Conservation (phyloP, 2,797 vertebrate species). For the Oreortyx pictus region DNA sequence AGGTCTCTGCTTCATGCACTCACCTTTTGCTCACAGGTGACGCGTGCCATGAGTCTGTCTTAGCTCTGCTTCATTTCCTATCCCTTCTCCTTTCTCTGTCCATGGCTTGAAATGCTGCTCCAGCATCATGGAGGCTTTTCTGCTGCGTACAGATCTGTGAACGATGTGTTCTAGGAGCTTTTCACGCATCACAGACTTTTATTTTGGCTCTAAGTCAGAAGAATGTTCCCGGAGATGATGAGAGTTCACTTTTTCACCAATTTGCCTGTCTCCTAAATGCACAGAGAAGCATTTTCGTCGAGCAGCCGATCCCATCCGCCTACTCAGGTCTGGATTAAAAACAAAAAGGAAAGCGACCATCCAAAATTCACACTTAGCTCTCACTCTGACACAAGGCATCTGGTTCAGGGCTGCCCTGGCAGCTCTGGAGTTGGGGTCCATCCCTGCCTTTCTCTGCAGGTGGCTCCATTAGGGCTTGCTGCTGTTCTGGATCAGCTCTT, state of each 20-base stretch:
- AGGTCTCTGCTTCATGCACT: neutral
- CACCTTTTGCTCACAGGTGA: neutral
- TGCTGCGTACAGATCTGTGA: neutral
- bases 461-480: neutral
- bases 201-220: constrained; percentile 19
- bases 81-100: neutral
- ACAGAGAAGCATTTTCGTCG: neutral
- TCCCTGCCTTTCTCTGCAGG: neutral
- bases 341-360: neutral
- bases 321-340: neutral
- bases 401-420: neutral
- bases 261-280: constrained; percentile 54
- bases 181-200: neutral
- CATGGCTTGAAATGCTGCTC: constrained; percentile 12
- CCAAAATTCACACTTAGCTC: neutral
- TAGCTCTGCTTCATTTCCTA: neutral
- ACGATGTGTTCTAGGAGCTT: neutral
- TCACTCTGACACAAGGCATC: neutral
- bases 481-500: neutral
- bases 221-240: constrained; percentile 29
- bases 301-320: constrained; percentile 21
- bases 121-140: constrained; percentile 1
- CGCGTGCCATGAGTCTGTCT: constrained; percentile 8
- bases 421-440: neutral
- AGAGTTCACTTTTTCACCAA: constrained; percentile 38